Conservation (phyloP, 2,113 vertebrate species). For the Alexandromys fortis region DNA sequence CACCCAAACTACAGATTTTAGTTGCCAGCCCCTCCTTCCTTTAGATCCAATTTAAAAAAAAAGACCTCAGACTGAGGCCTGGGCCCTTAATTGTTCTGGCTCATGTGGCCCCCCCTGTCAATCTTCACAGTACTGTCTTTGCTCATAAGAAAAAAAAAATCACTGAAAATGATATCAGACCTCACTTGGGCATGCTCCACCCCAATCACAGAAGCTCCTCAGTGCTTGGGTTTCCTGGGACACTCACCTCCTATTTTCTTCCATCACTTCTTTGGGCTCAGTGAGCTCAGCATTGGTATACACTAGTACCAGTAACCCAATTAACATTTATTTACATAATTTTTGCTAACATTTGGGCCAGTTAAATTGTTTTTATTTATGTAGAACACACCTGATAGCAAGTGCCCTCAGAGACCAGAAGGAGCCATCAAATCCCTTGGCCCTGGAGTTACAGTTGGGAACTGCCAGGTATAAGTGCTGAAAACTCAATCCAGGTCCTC, state of each 20-base stretch:
- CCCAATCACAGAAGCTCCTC: not conserved
- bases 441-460: not conserved
- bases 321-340: not conserved
- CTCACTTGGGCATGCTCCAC: not conserved
- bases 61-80: not conserved
- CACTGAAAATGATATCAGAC: accelerated
- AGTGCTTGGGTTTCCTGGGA: not conserved
- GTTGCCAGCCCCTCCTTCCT: not conserved
- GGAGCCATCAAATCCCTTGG: not conserved
- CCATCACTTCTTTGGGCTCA: not conserved
- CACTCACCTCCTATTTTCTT: not conserved
- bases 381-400: not conserved
- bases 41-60: not conserved
- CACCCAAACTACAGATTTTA: not conserved
- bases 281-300: not conserved
- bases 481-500: not conserved
- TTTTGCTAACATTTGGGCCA: not conserved
- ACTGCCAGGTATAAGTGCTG: not conserved
- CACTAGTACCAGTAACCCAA: not conserved
- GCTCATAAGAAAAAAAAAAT: not conserved
- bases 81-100: not conserved
- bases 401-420: not conserved
- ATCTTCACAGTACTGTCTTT: not conserved
- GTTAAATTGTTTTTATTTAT: not conserved
- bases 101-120: not conserved